phyloP scores from a whole-genome alignment of 2,113 vertebrate genomes.

The Ptilonorhynchus violaceus region DNA sequence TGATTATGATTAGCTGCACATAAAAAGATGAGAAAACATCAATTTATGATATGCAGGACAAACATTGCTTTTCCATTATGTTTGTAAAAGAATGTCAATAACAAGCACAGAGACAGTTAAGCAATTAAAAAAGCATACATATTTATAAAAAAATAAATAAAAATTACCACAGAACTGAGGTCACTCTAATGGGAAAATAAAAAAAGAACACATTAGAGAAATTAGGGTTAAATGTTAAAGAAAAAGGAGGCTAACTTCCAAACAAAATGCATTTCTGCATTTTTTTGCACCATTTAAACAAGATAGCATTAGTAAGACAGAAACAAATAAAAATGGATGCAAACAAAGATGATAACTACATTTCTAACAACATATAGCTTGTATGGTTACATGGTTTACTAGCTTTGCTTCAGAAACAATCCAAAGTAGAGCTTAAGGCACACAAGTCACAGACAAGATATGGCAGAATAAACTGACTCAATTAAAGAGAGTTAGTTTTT shows the following conservation, averaged over 20 bases:
- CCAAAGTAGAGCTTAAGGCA: neutral
- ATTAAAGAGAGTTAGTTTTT: neutral
- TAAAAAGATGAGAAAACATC: neutral
- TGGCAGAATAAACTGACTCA: neutral
- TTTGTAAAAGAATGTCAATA: constrained; percentile 72
- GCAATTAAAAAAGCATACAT: constrained; percentile 76
- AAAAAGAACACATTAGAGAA: constrained; percentile 93
- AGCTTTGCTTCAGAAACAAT: constrained; percentile 27
- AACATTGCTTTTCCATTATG: constrained; percentile 82
- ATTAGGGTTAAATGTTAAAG: constrained; percentile 92
- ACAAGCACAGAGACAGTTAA: constrained; percentile 73
- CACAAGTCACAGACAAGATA: neutral
- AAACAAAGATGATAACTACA: constrained; percentile 61
- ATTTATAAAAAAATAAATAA: constrained; percentile 90
- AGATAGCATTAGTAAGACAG: constrained; percentile 79
- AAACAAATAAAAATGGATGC: constrained; percentile 74
- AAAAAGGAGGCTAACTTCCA: constrained; percentile 79
- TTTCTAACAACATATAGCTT: constrained; percentile 29
- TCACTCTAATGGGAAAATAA: constrained; percentile 99
- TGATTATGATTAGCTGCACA: neutral
- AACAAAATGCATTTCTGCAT: constrained; percentile 80
- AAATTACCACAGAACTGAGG: constrained; percentile 99
- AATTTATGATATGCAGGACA: constrained; percentile 45
- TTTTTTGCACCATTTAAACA: constrained; percentile 68
- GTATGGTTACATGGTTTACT: constrained; percentile 31